Evolutionary conservation across 2,797 vertebrate species (phyloP), one percentile per base, ranked within the genome.

Genomic region (Gambelia wislizenii): DNA sequence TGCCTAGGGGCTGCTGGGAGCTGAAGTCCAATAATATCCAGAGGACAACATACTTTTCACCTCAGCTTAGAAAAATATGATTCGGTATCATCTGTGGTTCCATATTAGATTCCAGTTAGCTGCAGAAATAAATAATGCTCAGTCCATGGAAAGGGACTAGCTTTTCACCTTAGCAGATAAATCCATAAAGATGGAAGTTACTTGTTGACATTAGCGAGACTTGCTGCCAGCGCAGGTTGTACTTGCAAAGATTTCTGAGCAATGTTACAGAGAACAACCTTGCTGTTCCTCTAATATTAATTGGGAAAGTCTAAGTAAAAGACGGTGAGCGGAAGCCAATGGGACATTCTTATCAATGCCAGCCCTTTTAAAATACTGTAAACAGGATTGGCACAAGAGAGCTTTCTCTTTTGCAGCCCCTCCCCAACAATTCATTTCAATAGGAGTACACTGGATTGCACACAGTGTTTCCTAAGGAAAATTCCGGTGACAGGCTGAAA

Each of bases 251-350:
- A 20, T 12, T 33, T 86, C 75, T 87, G 54, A 87, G 42, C 78
- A 56, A 47, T 9, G 44, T 59, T 0, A 36, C 61, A 3, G 61
- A 59, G 10, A 56, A 20, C 0, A 6, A 87, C 74, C 85, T 80
- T 74, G 27, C 67, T 0, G 59, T n/a, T 80, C 36, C 76, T 0
- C 0, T 33, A 52, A 42, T 72, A 79, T 42, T 20, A 33, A 67
- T 10, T 69, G 54, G n/a, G 4, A 39, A 30, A 1, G 16, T 75
- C 69, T 20, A 90, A 74, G 86, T 88, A 83, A 88, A 89, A 91
- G 87, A 12, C 39, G 47, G 61, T 8, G 30, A 74, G 20, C 18
- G 36, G 18, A 82, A n/a, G n/a, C 49, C 49, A 72, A 9, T 47
- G 20, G 30, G 42, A 30, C 13, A 42, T 20, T 72, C 72, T 2